These are phyloP conservation scores for Apocheima hispidaria DNA, from an alignment of 2,888 invertebrate genomes.

Conservation along the genomic window DNA sequence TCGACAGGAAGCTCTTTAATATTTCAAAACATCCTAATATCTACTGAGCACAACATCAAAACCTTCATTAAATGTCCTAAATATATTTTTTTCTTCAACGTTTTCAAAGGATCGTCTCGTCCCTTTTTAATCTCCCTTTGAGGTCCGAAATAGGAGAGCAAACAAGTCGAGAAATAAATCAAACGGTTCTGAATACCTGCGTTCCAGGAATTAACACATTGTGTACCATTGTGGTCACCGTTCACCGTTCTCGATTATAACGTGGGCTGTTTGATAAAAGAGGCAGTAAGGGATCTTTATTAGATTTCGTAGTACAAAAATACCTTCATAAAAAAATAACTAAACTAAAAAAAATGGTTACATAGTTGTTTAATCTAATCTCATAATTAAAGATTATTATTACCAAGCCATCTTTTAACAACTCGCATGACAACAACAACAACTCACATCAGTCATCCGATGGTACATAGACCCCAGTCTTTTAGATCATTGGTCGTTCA, in stretches of 20 bases:
- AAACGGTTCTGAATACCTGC: constrained; percentile 27
- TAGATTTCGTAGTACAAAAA: too few species aligned
- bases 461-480: too few species aligned
- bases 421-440: too few species aligned
- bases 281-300: constrained; percentile 21
- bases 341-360: too few species aligned
- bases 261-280: not conserved
- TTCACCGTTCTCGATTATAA: constrained; percentile 24
- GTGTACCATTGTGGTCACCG: constrained; percentile 30
- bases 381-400: too few species aligned
- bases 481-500: too few species aligned
- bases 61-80: constrained; percentile 26
- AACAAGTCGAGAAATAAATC: constrained; percentile 33
- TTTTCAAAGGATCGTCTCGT: constrained; percentile 29
- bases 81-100: constrained; percentile 27
- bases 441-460: too few species aligned
- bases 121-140: constrained; percentile 37
- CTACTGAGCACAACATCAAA: constrained; percentile 16
- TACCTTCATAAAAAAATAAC: too few species aligned
- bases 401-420: too few species aligned
- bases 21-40: constrained; percentile 20
- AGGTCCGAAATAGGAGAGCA: constrained; percentile 31
- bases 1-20: constrained; percentile 5
- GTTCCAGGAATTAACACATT: constrained; percentile 33
- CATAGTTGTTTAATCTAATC: too few species aligned